Evolutionary conservation across 2,888 invertebrate genomes (phyloP), one percentile per base, ranked within the genome.

Genomic region (Pomacea canaliculata): DNA sequence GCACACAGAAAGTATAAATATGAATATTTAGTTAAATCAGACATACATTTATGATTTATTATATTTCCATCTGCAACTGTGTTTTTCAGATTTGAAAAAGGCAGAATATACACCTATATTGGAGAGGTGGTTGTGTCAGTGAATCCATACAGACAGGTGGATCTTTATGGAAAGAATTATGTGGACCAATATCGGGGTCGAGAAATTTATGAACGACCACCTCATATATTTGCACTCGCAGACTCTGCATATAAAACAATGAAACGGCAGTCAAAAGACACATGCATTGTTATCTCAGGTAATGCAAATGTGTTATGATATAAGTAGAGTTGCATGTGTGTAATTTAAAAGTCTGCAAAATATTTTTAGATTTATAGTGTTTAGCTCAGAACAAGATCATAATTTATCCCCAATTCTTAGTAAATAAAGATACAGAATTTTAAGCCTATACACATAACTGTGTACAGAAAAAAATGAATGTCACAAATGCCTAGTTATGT

Each of bases 141-240:
- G 84, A 99, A 99, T 92, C 99, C 99, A 0, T 99, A 99, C 93
- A 94, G 95, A 89, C 94, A 93, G 69, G 94, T 98, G 91, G 96
- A 96, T 91, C 96, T 99, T 89, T 99, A 98, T 92, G 96, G 95
- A 78, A 92, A 93, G 74, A 94, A 95, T 82, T 94, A 95, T 88
- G 94, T 99, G 90, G 94, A 95, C 80, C 94, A 96, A 92, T 99
- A 98, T 92, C 95, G 95, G 93, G 97, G 96, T 18, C 92, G 98
- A 86, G 98, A 99, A 92, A 94, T 98, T 88, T 99, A 98, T 90
- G 99, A 99, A 91, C 95, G 98, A 88, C 94, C 96, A 0, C 99
- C 99, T 0, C 99, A 99, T 90, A 96, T 99, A 83, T 99, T 96
- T 91, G 98, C 99, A n/a, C 95, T 99, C 78, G 98, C 98, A 1